These are phyloP conservation scores for Resseliella maxima DNA, from an alignment of 2,888 invertebrate genomes.

Conservation along the genomic window DNA sequence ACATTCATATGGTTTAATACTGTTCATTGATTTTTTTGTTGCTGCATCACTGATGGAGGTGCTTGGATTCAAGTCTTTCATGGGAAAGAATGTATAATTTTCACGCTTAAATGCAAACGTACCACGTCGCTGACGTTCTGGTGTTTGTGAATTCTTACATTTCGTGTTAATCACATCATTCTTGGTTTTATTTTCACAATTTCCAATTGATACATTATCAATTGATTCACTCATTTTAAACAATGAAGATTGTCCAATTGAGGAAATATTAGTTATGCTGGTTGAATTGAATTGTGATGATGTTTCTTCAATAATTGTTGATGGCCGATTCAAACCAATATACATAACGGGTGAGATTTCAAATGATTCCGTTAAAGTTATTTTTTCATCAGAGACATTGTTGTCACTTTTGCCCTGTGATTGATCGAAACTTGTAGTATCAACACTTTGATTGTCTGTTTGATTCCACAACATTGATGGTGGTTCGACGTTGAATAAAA, in stretches of 20 bases:
- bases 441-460: conserved; percentile 17
- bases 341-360: conserved; percentile 66
- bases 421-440: not conserved
- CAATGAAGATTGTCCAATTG: not conserved
- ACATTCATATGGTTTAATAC: no score
- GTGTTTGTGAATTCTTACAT: not conserved
- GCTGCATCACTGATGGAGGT: not conserved
- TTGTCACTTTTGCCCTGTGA: conserved; percentile 57
- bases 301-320: conserved; percentile 65
- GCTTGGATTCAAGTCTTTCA: not conserved
- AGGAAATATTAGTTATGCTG: not conserved
- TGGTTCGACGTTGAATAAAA: conserved; percentile 37
- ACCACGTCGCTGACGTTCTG: not conserved
- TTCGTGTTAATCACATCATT: not conserved
- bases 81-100: conserved; percentile 37
- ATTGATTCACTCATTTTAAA: not conserved
- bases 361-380: conserved; percentile 56
- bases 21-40: not conserved
- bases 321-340: conserved; percentile 65
- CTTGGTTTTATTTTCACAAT: no score
- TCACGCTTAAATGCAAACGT: not conserved
- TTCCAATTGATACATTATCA: not conserved
- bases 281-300: conserved; percentile 34
- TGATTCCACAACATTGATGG: conserved; percentile 38
- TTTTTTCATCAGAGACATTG: not conserved